Evolutionary conservation across 1,140 invertebrate genomes (phyloP), one percentile per base, ranked within the genome.

Genomic region (Zaprionus davidi): DNA sequence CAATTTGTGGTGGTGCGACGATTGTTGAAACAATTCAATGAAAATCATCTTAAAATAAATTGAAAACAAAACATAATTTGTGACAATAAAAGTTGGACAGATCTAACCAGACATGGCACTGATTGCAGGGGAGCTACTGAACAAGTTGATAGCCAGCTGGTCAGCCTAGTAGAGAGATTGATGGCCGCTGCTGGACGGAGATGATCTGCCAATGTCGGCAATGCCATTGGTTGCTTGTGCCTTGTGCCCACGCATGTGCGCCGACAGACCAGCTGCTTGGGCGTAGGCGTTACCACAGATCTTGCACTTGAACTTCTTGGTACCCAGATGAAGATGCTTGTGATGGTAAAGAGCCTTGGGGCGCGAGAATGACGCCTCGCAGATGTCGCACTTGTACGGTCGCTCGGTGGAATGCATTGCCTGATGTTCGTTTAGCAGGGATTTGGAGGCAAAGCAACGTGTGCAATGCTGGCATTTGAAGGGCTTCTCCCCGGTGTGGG

Each of bases 401-500:
- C 96, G 93, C 91, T 97, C 97, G 17, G 96, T 97, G 1, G 97
- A 97, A 92, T 98, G 97, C 3, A 95, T 95, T 5, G 96, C 96
- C 93, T 97, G 97, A 34, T 92, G 91, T 5, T 92, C 91, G 20
- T 76, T 82, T 3, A 92, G 66, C 12, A 92, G 58, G 0, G 91
- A 88, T 31, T 88, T 88, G 6, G 91, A 92, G 1, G 87, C 87
- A 44, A 92, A 92, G 17, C 82, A 71, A 2, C 81, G 81, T 1
- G 64, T 60, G 20, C 91, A 92, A 17, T 70, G 78, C 41, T 68
- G 60, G 22, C 91, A 92, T 20, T 78, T 68, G 88, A 97, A 97
- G 1, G 99, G 99, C 92, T 99, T 99, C 92, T 99, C 99, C 1
- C 98, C 97, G 2, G 98, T 98, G 93, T 99, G 98, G 1, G 98